Evolutionary conservation across 35 echinoderm and acorn worm species (phyloP), one percentile per base, ranked within the genome.

Genomic region (Heliocidaris tuberculata): DNA sequence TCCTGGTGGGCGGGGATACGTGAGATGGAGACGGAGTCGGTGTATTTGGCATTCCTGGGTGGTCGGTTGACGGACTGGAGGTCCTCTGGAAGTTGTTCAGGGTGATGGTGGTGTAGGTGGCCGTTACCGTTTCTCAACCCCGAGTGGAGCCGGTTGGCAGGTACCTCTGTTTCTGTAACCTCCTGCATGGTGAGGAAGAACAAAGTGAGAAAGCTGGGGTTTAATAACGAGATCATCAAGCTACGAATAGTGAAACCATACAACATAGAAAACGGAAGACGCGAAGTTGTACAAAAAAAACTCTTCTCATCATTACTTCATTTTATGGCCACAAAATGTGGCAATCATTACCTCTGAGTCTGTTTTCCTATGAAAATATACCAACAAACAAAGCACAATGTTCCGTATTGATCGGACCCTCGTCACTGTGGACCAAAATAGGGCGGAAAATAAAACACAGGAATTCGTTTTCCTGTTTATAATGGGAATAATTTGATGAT

Each of bases 1-100:
- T 92, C 21, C 93, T 97, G 85, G 31, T 94, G 88, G 32, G 96
- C 47, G 3, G 96, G 94, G 32, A 86, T 50, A 49, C 91, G 90
- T 16, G 90, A 90, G 8, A 97, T 24, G 10, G 94, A 48, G 31
- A 95, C 88, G 85, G 93, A 95, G 47, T 97, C 96, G 49, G 91
- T 49, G 87, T 97, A 97, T 59, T 96, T 31, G 50, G 27, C 17
- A 19, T 52, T 93, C 11, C 2, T 59, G 13, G 91, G 47, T 48
- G 47, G 87, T 7, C 21, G 65, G 5, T 42, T 31, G 31, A 48
- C 29, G 31, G 87, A 17, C 48, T 49, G 91, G 47, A 48, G 17
- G 31, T 48, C 31, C 5, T 93, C 31, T 12, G 91, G 16, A 10
- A 49, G 29, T 48, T 93, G 17, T 93, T 93, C 91, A 5, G 47